phyloP scores from a whole-genome alignment of 1,140 invertebrate genomes.

The Phocides pigmalion region DNA sequence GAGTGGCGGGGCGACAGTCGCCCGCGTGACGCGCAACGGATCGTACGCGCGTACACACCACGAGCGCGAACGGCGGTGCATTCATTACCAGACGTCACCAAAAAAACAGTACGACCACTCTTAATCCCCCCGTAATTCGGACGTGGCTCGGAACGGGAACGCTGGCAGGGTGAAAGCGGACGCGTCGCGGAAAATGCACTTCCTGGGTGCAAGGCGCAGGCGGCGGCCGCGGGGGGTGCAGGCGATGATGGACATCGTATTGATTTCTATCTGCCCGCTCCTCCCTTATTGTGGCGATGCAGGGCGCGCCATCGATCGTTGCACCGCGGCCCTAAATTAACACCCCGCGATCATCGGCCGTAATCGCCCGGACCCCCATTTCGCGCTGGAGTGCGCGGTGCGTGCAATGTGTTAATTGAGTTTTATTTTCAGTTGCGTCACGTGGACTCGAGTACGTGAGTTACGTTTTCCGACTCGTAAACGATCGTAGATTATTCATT shows the following conservation, averaged over 20 bases:
- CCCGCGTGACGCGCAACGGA: constrained; percentile 71
- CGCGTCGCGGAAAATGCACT: constrained; percentile 75
- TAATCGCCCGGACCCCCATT: constrained; percentile 40
- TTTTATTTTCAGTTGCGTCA: constrained; percentile 57
- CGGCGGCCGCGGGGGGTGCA: constrained; percentile 67
- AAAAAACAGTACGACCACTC: constrained; percentile 54
- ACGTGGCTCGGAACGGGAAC: constrained; percentile 34
- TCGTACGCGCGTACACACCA: constrained; percentile 62
- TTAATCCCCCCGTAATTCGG: constrained; percentile 28
- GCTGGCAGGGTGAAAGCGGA: constrained; percentile 52
- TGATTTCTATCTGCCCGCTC: constrained; percentile 83
- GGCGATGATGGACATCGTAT: constrained; percentile 82
- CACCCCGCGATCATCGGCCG: constrained; percentile 52
- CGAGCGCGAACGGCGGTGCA: constrained; percentile 65
- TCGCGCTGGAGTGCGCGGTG: constrained; percentile 57
- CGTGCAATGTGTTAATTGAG: constrained; percentile 55
- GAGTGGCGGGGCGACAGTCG: constrained; percentile 75
- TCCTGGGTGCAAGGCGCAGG: constrained; percentile 76
- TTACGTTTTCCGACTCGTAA: constrained; percentile 37
- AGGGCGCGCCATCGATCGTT: constrained; percentile 80
- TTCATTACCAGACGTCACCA: constrained; percentile 61
- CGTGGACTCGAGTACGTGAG: constrained; percentile 50
- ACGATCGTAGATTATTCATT: constrained; percentile 33
- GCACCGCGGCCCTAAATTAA: constrained; percentile 70
- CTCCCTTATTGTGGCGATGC: constrained; percentile 78